Percentiles rank a stretch among this genome's conserved stretches.
Evolutionary conservation across 2,113 vertebrate genomes (phyloP).

Genomic region (Charina bottae): DNA sequence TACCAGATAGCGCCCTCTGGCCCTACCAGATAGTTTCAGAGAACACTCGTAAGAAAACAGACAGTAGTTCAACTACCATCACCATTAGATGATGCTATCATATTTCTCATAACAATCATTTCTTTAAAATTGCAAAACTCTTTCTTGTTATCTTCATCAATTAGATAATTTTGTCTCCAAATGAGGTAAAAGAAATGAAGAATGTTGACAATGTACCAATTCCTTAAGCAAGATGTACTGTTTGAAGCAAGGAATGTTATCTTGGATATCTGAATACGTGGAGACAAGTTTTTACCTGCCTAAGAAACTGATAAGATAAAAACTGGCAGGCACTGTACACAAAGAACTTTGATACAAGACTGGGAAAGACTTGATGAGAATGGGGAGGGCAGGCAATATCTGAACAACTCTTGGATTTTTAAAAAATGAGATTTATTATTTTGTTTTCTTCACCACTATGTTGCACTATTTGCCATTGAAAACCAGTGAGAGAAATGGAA

Average conservation of each 20-base stretch:
- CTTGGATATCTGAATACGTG: neutral
- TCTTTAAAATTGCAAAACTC: conserved; percentile 11
- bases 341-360: neutral
- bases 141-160: conserved; percentile 9
- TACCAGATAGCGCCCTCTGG: too few species aligned
- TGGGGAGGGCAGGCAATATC: neutral
- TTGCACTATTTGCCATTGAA: neutral
- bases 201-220: neutral
- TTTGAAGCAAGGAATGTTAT: neutral
- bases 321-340: neutral
- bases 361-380: neutral
- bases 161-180: neutral
- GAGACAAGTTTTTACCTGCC: neutral
- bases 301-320: conserved; percentile 24
- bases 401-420: neutral
- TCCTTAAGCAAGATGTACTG: neutral
- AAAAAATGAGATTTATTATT: neutral
- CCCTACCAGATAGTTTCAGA: too few species aligned
- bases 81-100: neutral
- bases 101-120: neutral
- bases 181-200: conserved; percentile 18
- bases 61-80: neutral
- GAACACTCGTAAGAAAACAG: neutral
- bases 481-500: neutral
- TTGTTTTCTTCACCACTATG: neutral